Base-by-base conservation (phyloP, 2,113 vertebrate genomes). In the Stegastes partitus region DNA sequence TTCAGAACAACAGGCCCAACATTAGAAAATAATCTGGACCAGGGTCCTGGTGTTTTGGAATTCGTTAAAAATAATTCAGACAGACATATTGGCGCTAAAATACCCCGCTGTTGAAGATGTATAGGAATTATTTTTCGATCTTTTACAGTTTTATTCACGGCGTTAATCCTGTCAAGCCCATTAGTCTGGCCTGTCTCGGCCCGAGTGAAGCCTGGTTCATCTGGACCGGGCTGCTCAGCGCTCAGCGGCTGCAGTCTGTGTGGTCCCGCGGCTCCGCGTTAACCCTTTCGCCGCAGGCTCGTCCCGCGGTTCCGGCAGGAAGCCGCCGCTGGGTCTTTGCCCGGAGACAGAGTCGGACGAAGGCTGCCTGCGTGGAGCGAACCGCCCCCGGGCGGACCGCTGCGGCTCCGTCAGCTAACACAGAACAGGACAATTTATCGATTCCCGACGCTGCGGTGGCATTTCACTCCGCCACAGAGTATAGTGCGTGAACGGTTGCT, bases 1-100 rank as follows among this genome's bases (percentile, higher is more conserved):
- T 23, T 72, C 15, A 23, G 59, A 51, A 47, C 26, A 59, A 9
- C 4, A 64, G 75, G 72, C 62, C 51, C 34, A 28, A 68, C 51
- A 28, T 51, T 10, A 69, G 0, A 34, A 34, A 69, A 47, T 58
- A 10, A 59, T 47, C 14, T 10, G 5, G 10, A 23, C 11, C 8
- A 76, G 49, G 26, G 49, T 26, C 44, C 15, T 45, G 44, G 42
- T 11, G 49, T 59, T 74, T 45, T 53, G 50, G 53, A 83, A 83
- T 92, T 92, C 89, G 91, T 92, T 91, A 51, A 56, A n/a, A 55
- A 88, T 81, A 87, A 90, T 88, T 88, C 15, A 56, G 1, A 23
- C 15, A 3, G 58, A 74, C 76, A 85, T 55, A 22, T 65, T 68
- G 73, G 44, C 64, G 47, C 15, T 51, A 10, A 55, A 66, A 81